Base-by-base conservation (phyloP, 1,140 invertebrate genomes). In the Drosophila pallidifrons region DNA sequence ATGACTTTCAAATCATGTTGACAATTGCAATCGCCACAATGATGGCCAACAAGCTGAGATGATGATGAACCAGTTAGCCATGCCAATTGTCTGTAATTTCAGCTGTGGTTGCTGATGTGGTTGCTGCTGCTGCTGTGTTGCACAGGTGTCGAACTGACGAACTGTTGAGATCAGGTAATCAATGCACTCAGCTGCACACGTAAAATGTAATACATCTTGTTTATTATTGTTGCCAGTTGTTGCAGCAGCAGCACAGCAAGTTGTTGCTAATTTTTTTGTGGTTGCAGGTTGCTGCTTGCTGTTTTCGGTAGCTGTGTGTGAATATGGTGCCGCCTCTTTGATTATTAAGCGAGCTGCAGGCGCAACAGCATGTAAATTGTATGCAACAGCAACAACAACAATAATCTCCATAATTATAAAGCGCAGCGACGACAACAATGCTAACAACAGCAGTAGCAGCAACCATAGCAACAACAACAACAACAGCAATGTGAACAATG, bases 381-480 rank as follows among this genome's bases (percentile, higher is more conserved):
- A 51, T 63, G 52, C 61, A 51, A 30, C 59, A 28, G 59, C 52
- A 30, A 47, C 70, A 52, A 35, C 79, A 81, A 67, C 49, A 83
- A 76, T 76, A 82, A 83, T 82, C 81, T 73, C 58, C 81, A 83
- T 83, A 83, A 83, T 83, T 83, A 80, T 77, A 79, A 51, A 79
- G 80, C 79, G 54, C 74, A 41, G 58, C 79, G 64, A 58, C 76
- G 59, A 81, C 78, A 75, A 81, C 82, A 85, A 77, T 63, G 74
- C 64, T 54, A 77, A 51, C 32, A 66, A 25, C 55, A 63, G 13
- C 69, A 49, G 11, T n/a, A 65, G 32, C 65, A 68, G 28, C 75
- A 67, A 13, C 20, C 3, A 0, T 55, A 61, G 20, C n/a, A n/a
- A n/a, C 57, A 64, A 20, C 64, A 64, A 13, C 59, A 55, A 41